A percentile compares a stretch with the other conserved stretches of the same genome.
phyloP scores from a whole-genome alignment of 2,888 invertebrate species.

The Rhimphoctona megacephalus region DNA sequence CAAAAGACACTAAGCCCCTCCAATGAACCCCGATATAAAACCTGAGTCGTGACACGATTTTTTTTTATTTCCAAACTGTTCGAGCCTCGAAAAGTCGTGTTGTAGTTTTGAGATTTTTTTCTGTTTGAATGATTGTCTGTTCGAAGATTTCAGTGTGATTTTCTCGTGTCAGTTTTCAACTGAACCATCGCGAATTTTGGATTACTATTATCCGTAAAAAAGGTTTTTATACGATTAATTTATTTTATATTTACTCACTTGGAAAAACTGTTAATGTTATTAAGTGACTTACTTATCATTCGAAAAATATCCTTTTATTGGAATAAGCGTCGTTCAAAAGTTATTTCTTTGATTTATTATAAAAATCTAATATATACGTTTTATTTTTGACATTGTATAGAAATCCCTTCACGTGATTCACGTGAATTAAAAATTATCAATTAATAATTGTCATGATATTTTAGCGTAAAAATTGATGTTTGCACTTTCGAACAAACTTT shows the following conservation, averaged over 20 bases:
- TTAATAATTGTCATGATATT: background rate
- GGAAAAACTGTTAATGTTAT: background rate
- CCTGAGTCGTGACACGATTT: conserved; percentile 69
- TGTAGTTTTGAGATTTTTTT: conserved; percentile 10
- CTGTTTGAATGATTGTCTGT: conserved; percentile 30
- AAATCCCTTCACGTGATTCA: background rate
- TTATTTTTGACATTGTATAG: background rate
- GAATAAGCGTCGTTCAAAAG: background rate
- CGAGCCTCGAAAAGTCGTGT: conserved; percentile 64
- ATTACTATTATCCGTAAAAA: conserved; percentile 36
- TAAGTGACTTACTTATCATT: background rate
- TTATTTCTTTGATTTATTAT: background rate
- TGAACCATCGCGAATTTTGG: conserved; percentile 38
- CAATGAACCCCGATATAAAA: conserved; percentile 76
- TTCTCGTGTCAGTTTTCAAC: conserved; percentile 43
- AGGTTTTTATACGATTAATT: conserved; percentile 21
- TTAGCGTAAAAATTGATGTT: background rate
- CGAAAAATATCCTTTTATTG: background rate
- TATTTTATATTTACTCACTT: background rate
- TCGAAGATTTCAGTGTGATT: conserved; percentile 33
- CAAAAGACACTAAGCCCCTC: conserved; percentile 70
- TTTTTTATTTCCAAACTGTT: conserved; percentile 73
- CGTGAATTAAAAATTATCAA: background rate
- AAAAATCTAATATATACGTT: background rate
- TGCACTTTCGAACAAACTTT: background rate